Evolutionary conservation across 2,888 invertebrate genomes (phyloP), one percentile per base, ranked within the genome.

Genomic region (Cataglyphis rosenhaueri): DNA sequence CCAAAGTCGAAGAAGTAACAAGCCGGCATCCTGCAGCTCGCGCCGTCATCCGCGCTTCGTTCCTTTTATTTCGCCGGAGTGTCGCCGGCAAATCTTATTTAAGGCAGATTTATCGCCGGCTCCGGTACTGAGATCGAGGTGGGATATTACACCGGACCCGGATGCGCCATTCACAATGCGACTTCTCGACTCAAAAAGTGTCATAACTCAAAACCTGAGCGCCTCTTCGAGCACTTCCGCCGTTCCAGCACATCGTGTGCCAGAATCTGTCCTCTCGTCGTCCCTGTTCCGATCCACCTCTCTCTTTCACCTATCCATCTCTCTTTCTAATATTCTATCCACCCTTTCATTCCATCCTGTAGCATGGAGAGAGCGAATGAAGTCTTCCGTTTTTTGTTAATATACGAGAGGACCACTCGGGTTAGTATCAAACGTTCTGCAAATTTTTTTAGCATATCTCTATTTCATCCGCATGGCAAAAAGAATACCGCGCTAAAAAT

Each of bases 61-160:
- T 86, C 86, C 82, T 90, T 92, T 92, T 91, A 92, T 92, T 91
- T 91, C 88, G 83, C 66, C 76, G 74, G 88, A 91, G 84, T 88
- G 90, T 91, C 91, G 91, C 84, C 91, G 91, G 92, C 92, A 92
- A 92, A 92, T 92, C 92, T 92, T 92, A 92, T 92, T 92, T 92
- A 91, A 92, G 91, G 89, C 88, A 91, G 91, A 92, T 92, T 92
- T 92, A 92, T 92, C 87, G 91, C 76, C 88, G 86, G n/a, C 78
- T 84, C 86, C 86, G 82, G 82, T 84, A 85, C 88, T 85, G 89
- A 90, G 90, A 91, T 92, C 91, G 90, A 86, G 91, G 86, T 89
- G 83, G 89, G 91, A 91, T 89, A 92, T 92, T 91, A 90, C 90
- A 87, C 88, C 81, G 91, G 91, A 91, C 90, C 90, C 90, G 92